Evolutionary conservation across 2,113 vertebrate species (phyloP), one percentile per base, ranked within the genome.

Genomic region (Bucco capensis): DNA sequence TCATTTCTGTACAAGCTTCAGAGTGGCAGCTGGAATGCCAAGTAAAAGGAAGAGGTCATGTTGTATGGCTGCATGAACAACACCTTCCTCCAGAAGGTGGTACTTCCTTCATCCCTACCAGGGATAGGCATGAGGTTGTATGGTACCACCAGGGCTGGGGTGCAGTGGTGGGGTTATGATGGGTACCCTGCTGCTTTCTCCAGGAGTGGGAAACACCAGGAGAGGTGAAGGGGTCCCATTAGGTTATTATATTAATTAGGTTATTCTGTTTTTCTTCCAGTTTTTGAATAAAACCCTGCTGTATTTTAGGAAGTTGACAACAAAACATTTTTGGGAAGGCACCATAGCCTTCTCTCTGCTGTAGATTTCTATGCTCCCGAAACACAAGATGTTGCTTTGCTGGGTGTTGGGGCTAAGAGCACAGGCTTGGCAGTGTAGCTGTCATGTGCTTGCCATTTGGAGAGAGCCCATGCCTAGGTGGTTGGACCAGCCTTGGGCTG

Each of bases 151-250:
- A 27, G 19, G 24, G 30, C 47, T 85, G 77, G 77, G 31, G 77
- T 24, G 19, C 66, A 30, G 10, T 0, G 0, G 15, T 46, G 22
- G 9, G 69, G 21, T 75, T 5, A 1, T 0, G 0, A 6, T 42
- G 50, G 25, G 15, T 42, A 42, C 62, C 56, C 16, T 70, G 30
- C 35, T 46, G 25, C 4, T 1, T 73, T 84, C 66, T 85, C 18
- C 6, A 2, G 44, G 40, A 42, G 15, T 42, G 40, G 40, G 15
- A 71, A 49, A 51, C 47, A 35, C 22, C 0, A 0, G 19, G 65
- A 69, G 44, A 35, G 44, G 44, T 51, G 42, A 35, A 77, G 25
- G 40, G 40, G 40, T 42, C 40, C 40, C 40, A 42, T 42, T 58
- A 40, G 19, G 31, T 49, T 25, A 71, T 72, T 30, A 22, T 4